These are phyloP conservation scores for Sternotherus odoratus DNA, from an alignment of 2,797 vertebrate species.

Conservation along the genomic window DNA sequence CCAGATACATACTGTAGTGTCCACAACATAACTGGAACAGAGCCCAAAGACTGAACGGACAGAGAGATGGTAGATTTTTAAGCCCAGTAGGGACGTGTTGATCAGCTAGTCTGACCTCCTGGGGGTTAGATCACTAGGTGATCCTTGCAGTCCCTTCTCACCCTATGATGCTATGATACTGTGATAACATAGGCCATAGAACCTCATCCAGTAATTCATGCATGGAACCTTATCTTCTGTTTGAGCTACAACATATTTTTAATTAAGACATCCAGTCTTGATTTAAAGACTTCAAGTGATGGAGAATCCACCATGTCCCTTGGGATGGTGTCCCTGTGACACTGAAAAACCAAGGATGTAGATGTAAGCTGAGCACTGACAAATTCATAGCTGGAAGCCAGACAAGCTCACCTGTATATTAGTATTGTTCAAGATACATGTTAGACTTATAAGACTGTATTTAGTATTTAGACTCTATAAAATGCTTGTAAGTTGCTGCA, in stretches of 20 bases:
- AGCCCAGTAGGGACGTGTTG: neutral
- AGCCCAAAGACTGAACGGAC: neutral
- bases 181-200: neutral
- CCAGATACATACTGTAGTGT: neutral
- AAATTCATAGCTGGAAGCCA: neutral
- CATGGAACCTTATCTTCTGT: neutral
- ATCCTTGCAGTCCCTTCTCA: neutral
- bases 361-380: neutral
- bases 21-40: neutral
- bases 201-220: neutral
- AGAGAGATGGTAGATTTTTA: neutral
- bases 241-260: neutral
- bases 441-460: neutral
- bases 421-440: neutral
- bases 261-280: neutral
- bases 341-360: neutral
- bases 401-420: neutral
- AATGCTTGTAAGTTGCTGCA: neutral
- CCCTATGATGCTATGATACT: neutral
- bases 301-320: neutral
- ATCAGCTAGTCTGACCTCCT: neutral
- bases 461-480: neutral
- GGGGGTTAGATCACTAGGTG: neutral
- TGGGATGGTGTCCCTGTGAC: neutral
- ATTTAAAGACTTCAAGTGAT: neutral